Evolutionary conservation across 2,113 vertebrate species (phyloP).

Genomic region (Poicephalus gulielmi): DNA sequence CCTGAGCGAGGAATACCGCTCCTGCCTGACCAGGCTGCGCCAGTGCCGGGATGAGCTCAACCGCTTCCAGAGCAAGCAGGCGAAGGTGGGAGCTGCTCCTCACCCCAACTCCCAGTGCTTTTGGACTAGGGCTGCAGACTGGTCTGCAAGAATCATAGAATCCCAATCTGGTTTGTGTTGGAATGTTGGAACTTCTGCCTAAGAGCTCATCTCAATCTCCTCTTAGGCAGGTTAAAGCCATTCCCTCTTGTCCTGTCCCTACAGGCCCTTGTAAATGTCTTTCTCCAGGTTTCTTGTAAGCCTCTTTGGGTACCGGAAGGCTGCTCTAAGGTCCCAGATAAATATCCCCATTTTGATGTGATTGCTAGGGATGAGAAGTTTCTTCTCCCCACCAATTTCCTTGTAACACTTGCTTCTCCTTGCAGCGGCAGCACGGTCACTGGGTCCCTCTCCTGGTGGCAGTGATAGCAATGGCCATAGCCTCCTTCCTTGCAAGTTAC

Average conservation of each 20-base stretch:
- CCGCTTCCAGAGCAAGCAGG: conserved; percentile 33
- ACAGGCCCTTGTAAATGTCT: neutral
- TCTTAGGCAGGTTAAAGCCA: neutral
- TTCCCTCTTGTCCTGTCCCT: neutral
- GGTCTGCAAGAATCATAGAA: neutral
- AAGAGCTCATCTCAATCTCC: neutral
- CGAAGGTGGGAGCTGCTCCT: conserved; percentile 61
- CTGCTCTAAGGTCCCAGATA: neutral
- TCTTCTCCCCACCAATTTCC: neutral
- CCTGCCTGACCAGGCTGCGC: conserved; percentile 80
- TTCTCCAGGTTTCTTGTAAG: neutral
- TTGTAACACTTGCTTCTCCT: neutral
- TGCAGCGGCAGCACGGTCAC: conserved; percentile 44
- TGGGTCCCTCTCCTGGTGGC: conserved; percentile 69
- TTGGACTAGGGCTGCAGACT: fast-evolving
- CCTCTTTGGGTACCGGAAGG: neutral
- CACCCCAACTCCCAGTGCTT: neutral
- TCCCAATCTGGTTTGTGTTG: neutral
- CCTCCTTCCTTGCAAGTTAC: conserved; percentile 58
- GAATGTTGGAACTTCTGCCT: neutral
- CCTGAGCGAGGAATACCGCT: conserved; percentile 82
- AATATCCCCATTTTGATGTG: neutral
- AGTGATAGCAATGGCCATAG: conserved; percentile 38
- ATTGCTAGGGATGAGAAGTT: neutral
- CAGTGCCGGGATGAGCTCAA: conserved; percentile 84